Conservation (phyloP, 2,888 invertebrate species). For the Drosophila meridiana region DNA sequence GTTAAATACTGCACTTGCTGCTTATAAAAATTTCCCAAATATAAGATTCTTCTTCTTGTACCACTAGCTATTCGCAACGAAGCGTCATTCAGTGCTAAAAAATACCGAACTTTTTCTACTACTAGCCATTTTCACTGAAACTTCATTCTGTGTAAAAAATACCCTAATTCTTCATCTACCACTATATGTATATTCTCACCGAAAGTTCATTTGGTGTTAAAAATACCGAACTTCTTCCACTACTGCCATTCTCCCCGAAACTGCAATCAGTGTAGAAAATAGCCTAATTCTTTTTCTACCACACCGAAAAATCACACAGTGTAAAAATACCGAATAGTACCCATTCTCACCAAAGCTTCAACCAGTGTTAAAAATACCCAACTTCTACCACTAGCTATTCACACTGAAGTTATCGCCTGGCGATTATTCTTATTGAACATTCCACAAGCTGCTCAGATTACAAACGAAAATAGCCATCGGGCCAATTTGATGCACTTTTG, state of each 20-base stretch:
- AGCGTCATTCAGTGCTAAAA: neutral
- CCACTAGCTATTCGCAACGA: neutral
- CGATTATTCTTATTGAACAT: neutral
- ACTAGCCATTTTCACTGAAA: neutral
- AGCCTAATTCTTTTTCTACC: neutral
- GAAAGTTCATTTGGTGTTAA: no score
- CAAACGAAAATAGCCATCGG: slow-evolving; percentile 59
- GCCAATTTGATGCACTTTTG: slow-evolving; percentile 51
- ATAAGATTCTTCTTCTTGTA: neutral
- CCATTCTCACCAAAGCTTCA: neutral
- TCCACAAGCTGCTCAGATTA: slow-evolving; percentile 9
- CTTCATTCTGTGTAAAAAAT: no score
- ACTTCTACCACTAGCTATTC: neutral
- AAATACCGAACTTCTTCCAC: no score
- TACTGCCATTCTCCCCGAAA: no score
- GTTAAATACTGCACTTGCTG: neutral
- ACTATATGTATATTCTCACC: no score
- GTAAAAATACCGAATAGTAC: no score
- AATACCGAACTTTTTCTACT: neutral
- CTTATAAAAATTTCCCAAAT: neutral
- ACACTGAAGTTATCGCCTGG: neutral
- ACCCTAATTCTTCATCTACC: no score
- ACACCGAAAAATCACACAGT: no score
- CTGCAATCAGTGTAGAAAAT: no score
- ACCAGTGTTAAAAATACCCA: neutral